These are phyloP conservation scores for Ladona fulva DNA, from an alignment of 1,140 invertebrate species.

Conservation along the genomic window DNA sequence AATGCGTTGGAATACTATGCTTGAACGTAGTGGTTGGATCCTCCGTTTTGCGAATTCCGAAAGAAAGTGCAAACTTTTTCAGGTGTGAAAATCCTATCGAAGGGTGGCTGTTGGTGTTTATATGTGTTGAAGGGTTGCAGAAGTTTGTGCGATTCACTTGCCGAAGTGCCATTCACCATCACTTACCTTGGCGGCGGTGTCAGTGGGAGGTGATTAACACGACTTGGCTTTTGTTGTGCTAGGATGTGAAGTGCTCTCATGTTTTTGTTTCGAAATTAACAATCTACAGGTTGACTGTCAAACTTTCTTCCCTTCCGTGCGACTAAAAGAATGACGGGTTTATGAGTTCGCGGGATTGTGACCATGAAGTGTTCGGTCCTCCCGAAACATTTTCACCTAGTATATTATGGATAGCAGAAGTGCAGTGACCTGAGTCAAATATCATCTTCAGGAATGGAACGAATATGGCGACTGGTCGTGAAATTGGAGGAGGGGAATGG, in stretches of 20 bases:
- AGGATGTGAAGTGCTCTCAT: neutral
- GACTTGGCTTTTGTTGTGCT: neutral
- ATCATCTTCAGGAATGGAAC: slow-evolving; percentile 9
- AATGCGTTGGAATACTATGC: neutral
- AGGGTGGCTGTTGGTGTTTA: neutral
- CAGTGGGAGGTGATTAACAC: neutral
- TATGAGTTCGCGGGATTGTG: neutral
- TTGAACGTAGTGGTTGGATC: neutral
- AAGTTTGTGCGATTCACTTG: neutral
- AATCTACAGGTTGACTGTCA: neutral
- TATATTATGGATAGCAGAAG: neutral
- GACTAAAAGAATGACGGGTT: neutral
- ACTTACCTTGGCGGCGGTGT: neutral
- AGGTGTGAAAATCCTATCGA: too few species aligned
- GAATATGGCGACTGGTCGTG: slow-evolving; percentile 7
- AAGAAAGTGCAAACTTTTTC: neutral
- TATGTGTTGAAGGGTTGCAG: neutral
- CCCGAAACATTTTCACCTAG: neutral
- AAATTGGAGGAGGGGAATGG: neutral
- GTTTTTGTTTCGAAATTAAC: neutral
- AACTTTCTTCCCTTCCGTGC: neutral
- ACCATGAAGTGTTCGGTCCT: neutral
- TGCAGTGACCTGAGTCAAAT: neutral
- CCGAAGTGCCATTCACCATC: neutral
- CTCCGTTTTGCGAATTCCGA: neutral